Conservation (phyloP, 2,888 invertebrate genomes). For the Linnaemya vulpina region DNA sequence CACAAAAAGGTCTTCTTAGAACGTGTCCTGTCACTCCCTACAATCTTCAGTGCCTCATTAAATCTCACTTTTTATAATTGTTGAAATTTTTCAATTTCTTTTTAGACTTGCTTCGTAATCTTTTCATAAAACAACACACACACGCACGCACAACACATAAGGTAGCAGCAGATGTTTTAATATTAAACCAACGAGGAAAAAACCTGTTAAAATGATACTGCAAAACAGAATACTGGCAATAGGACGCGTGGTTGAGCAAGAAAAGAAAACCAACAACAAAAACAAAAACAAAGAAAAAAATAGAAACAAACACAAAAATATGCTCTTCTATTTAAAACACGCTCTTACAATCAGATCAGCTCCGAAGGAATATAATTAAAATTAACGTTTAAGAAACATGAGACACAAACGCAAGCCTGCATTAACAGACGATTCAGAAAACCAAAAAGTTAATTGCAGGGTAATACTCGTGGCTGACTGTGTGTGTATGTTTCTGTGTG, state of each 20-base stretch:
- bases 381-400: slow-evolving; percentile 49
- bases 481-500: background rate
- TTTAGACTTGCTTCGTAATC: background rate
- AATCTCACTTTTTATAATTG: too few species aligned
- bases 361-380: slow-evolving; percentile 54
- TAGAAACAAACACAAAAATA: background rate
- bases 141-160: slow-evolving; percentile 5
- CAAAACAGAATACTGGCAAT: slow-evolving; percentile 47
- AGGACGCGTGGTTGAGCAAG: slow-evolving; percentile 53
- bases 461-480: background rate
- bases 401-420: slow-evolving; percentile 3
- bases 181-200: slow-evolving; percentile 20
- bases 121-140: background rate
- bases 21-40: too few species aligned
- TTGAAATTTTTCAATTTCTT: background rate
- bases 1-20: too few species aligned
- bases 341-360: slow-evolving; percentile 35
- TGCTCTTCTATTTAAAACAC: slow-evolving; percentile 34
- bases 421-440: background rate
- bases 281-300: background rate
- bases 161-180: slow-evolving; percentile 60
- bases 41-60: too few species aligned
- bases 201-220: slow-evolving; percentile 24
- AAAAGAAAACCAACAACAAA: too few species aligned
- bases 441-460: slow-evolving; percentile 49